Base-by-base conservation (phyloP, 2,113 vertebrate species). In the Trochalopteron elliotii region DNA sequence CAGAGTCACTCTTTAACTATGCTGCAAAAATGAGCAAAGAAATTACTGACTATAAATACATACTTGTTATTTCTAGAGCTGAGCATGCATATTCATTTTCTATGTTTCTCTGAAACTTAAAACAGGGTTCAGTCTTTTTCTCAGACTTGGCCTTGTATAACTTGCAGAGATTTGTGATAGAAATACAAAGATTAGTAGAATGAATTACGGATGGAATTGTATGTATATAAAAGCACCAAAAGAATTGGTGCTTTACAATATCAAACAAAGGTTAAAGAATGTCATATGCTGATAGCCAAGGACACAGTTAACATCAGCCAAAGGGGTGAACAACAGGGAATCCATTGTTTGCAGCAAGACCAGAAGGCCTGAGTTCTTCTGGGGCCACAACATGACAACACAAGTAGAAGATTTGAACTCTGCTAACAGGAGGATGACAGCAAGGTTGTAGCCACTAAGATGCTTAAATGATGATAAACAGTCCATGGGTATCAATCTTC, bases 11-110 rank as follows among this genome's bases (percentile, higher is more conserved):
- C 64, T 91, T 70, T 84, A 87, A 87, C 25, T 84, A 1, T 50
- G 24, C 37, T 93, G 28, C 25, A 90, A 13, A 89, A 89, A 77
- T 37, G 40, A 81, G 55, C 59, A 77, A 84, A 89, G 39, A 84
- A 91, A 81, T 89, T 67, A 52, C 57, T 71, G 39, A 37, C n/a
- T 85, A 63, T 55, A 91, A 78, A 78, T 42, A 57, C 10, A 19
- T 42, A 39, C 23, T 56, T 68, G 12, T 15, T 89, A 65, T 93
- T 95, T 81, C 50, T 65, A 39, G 22, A 87, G 18, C 33, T 81
- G 52, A 87, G 14, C 5, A 10, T 42, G 24, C 21, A 27, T 30
- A 67, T 78, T 86, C 2, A 63, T 80, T 74, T 87, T 50, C 40
- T 17, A 27, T 25, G 21, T 84, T 89, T 93, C 53, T 85, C 44